phyloP scores from a whole-genome alignment of 2,888 invertebrate species.

The Folsomia candida region DNA sequence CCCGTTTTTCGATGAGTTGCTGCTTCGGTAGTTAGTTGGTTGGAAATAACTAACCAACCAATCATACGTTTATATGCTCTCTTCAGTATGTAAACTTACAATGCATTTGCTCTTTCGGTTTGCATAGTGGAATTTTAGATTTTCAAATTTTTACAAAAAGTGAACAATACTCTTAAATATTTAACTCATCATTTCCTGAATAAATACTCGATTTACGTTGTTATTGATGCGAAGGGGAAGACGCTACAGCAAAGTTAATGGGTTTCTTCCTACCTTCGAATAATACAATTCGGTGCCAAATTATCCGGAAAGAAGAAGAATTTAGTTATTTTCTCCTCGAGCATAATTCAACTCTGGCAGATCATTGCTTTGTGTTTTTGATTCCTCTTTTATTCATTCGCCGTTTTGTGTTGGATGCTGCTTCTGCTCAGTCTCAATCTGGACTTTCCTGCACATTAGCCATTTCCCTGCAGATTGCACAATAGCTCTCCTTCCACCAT shows the following conservation, averaged over 20 bases:
- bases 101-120: too few species aligned
- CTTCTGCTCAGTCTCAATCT: neutral
- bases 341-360: neutral
- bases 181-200: too few species aligned
- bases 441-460: neutral
- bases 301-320: conserved; percentile 4
- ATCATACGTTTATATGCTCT: too few species aligned
- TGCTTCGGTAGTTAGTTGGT: too few species aligned
- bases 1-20: neutral
- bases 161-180: too few species aligned
- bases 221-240: too few species aligned
- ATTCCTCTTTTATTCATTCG: neutral
- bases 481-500: neutral
- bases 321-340: neutral
- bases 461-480: neutral
- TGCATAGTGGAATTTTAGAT: too few species aligned
- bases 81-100: too few species aligned
- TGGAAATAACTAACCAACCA: too few species aligned
- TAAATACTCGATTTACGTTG: too few species aligned
- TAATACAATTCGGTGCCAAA: conserved; percentile 2
- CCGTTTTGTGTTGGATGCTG: neutral
- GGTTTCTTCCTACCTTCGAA: neutral
- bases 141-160: neutral
- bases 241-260: neutral
- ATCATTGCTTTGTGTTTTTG: too few species aligned